Evolutionary conservation across 2,113 vertebrate genomes (phyloP).

Genomic region (Trinectes maculatus): DNA sequence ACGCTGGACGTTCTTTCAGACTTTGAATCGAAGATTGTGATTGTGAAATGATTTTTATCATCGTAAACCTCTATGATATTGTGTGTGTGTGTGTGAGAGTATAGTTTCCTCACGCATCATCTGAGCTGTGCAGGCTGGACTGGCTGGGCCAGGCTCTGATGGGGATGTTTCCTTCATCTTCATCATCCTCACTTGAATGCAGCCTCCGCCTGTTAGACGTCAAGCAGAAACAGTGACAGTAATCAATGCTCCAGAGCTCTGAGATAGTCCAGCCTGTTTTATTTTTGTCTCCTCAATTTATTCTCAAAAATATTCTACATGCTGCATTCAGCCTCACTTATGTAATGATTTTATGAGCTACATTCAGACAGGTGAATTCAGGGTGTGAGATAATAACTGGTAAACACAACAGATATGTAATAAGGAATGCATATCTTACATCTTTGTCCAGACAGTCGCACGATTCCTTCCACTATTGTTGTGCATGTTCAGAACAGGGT

Average conservation of each 20-base stretch:
- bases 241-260: neutral
- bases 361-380: neutral
- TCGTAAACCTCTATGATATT: neutral
- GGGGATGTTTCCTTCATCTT: conserved; percentile 76
- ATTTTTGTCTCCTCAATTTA: neutral
- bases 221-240: conserved; percentile 21
- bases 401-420: conserved; percentile 4
- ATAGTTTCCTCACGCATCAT: conserved; percentile 83
- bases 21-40: conserved; percentile 62
- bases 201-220: conserved; percentile 67
- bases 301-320: neutral
- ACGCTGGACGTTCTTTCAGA: conserved; percentile 79
- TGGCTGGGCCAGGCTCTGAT: conserved; percentile 80
- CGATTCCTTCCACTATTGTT: conserved; percentile 67
- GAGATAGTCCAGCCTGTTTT: neutral
- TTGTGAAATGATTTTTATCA: neutral
- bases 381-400: neutral
- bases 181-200: conserved; percentile 80
- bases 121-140: conserved; percentile 76
- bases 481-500: conserved; percentile 17
- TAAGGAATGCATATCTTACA: conserved; percentile 68
- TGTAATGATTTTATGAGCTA: neutral
- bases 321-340: neutral
- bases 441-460: conserved; percentile 79
- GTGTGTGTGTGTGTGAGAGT: too few species aligned